These are phyloP conservation scores for Papilio polyxenes DNA, from an alignment of 1,140 invertebrate genomes.

Conservation along the genomic window DNA sequence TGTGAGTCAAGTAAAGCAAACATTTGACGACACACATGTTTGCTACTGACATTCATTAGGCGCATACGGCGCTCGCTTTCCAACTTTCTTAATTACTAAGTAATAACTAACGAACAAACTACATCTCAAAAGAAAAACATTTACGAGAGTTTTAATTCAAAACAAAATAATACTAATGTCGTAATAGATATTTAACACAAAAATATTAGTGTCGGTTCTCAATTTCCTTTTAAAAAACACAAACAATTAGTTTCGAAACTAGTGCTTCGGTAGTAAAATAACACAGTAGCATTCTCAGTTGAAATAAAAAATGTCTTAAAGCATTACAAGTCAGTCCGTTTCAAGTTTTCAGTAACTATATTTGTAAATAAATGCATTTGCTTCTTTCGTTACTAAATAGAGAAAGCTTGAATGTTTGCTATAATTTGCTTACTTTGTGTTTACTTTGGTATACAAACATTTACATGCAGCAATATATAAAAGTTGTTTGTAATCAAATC, in stretches of 20 bases:
- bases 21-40: slow-evolving; percentile 18
- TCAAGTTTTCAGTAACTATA: neutral
- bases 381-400: neutral
- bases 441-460: neutral
- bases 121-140: slow-evolving; percentile 20
- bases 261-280: too few relatives aligned
- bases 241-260: neutral
- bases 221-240: neutral
- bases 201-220: neutral
- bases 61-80: slow-evolving; percentile 10
- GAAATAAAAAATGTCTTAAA: neutral
- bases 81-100: slow-evolving; percentile 23
- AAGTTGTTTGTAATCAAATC: neutral
- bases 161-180: neutral
- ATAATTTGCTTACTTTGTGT: neutral
- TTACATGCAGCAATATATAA: neutral
- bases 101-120: slow-evolving; percentile 21
- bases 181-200: neutral
- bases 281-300: too few relatives aligned
- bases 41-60: slow-evolving; percentile 12
- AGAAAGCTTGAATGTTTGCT: neutral
- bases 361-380: neutral
- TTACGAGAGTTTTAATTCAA: neutral
- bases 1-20: neutral
- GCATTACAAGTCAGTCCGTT: neutral